Conservation (phyloP, 1,140 invertebrate genomes). For the Drosophila auraria region DNA sequence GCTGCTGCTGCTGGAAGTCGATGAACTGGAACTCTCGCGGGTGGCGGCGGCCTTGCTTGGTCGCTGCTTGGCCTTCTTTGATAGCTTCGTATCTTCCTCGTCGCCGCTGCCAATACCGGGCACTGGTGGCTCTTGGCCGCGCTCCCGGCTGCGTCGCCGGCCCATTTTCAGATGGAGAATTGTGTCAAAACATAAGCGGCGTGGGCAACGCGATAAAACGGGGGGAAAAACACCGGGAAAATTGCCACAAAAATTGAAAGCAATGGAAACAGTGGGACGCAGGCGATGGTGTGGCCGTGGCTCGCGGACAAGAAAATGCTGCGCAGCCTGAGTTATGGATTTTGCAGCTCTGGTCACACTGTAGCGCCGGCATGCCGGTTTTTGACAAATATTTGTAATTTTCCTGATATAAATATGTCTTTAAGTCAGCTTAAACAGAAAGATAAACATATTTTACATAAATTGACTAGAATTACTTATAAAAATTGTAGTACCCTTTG, state of each 20-base stretch:
- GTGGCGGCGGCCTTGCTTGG: background rate
- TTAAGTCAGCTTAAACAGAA: too few relatives aligned
- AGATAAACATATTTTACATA: too few relatives aligned
- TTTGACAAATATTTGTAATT: too few relatives aligned
- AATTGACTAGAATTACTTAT: too few relatives aligned
- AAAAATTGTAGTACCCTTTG: too few relatives aligned
- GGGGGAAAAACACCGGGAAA: conserved; percentile 10
- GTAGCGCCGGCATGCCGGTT: too few relatives aligned
- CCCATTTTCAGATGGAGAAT: conserved; percentile 4
- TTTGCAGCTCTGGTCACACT: too few relatives aligned
- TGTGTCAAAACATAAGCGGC: conserved; percentile 9
- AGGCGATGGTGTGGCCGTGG: background rate
- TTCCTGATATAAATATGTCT: too few relatives aligned
- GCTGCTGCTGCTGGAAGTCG: conserved; percentile 4
- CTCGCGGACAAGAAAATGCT: background rate
- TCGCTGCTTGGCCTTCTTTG: conserved; percentile 10
- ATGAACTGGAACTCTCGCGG: conserved; percentile 12
- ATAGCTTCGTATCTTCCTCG: conserved; percentile 8
- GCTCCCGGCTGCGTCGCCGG: conserved; percentile 26
- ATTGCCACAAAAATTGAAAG: conserved; percentile 6
- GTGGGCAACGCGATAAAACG: background rate
- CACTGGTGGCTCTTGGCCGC: conserved; percentile 20
- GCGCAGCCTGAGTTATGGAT: background rate
- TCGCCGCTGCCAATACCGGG: conserved; percentile 1
- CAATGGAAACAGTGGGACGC: background rate